Conservation (phyloP, 2,797 vertebrate genomes). For the Argentina silus region DNA sequence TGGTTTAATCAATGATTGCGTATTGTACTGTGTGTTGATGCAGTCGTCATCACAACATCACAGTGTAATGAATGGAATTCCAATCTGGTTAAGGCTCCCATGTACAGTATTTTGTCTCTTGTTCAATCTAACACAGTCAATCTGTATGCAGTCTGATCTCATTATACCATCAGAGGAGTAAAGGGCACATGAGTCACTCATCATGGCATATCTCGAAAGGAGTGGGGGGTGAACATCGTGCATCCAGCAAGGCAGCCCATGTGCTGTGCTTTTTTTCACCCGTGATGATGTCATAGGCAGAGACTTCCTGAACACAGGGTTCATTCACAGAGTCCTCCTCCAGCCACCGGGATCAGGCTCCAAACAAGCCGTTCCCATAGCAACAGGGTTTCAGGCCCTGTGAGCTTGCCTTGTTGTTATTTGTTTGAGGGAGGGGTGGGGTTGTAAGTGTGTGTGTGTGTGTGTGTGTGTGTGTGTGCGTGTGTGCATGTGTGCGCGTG, state of each 20-base stretch:
- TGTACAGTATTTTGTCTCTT: constrained; percentile 14
- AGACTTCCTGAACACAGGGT: constrained; percentile 80
- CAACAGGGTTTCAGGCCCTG: constrained; percentile 52
- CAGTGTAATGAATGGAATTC: constrained; percentile 54
- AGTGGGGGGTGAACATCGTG: constrained; percentile 47
- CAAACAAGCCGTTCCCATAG: constrained; percentile 72
- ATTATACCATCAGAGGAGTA: constrained; percentile 59
- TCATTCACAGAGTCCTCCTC: constrained; percentile 71
- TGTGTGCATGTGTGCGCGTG: constrained; percentile 6
- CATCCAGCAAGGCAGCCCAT: constrained; percentile 48
- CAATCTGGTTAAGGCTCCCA: constrained; percentile 32
- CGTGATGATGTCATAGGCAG: constrained; percentile 73
- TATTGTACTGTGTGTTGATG: too few relatives aligned
- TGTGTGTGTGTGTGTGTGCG: constrained; percentile 7
- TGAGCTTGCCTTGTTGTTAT: constrained; percentile 51
- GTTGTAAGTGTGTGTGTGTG: constrained; percentile 31
- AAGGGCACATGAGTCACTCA: constrained; percentile 74
- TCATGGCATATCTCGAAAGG: constrained; percentile 51
- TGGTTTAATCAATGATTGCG: too few relatives aligned
- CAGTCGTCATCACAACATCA: not conserved
- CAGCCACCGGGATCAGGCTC: constrained; percentile 49
- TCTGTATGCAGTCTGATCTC: constrained; percentile 51
- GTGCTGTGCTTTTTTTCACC: constrained; percentile 53
- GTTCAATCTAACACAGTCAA: constrained; percentile 39
- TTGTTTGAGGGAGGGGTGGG: constrained; percentile 54